These are phyloP conservation scores for Paramuricea clavata DNA, from an alignment of 92 coral and sea anemone genomes.

Conservation along the genomic window DNA sequence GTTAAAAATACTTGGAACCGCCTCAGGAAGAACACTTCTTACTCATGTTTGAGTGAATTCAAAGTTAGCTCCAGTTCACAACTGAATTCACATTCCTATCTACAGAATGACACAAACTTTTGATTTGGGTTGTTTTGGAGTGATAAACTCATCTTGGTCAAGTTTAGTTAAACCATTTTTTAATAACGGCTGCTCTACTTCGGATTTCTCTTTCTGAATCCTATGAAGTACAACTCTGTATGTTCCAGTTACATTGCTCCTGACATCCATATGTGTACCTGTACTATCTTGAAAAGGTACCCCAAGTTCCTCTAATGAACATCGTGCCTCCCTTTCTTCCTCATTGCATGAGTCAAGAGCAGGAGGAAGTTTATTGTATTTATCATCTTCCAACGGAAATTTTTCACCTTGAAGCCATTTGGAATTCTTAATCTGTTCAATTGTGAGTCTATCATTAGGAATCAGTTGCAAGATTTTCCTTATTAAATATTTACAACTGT, in stretches of 20 bases:
- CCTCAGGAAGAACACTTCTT: too few species aligned
- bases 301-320: slow-evolving; percentile 77
- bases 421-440: slow-evolving; percentile 85
- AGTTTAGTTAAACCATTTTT: slow-evolving; percentile 59
- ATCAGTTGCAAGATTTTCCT: slow-evolving; percentile 88
- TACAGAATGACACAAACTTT: slow-evolving; percentile 90
- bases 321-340: slow-evolving; percentile 85
- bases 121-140: slow-evolving; percentile 77
- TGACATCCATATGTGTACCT: slow-evolving; percentile 73
- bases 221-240: slow-evolving; percentile 91
- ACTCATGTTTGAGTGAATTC: too few species aligned
- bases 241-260: slow-evolving; percentile 91
- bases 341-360: slow-evolving; percentile 63
- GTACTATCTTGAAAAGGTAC: slow-evolving; percentile 76
- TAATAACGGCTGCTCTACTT: slow-evolving; percentile 75
- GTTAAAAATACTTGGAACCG: too few species aligned
- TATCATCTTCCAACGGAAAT: slow-evolving; percentile 82
- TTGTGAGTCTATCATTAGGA: slow-evolving; percentile 89
- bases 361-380: slow-evolving; percentile 81
- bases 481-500: slow-evolving; percentile 84
- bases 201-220: slow-evolving; percentile 79
- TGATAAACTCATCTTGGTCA: slow-evolving; percentile 20
- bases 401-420: slow-evolving; percentile 88
- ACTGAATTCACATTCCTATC: background rate
- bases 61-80: background rate